Evolutionary conservation across 2,113 vertebrate species (phyloP).

Genomic region (Camelus bactrianus): DNA sequence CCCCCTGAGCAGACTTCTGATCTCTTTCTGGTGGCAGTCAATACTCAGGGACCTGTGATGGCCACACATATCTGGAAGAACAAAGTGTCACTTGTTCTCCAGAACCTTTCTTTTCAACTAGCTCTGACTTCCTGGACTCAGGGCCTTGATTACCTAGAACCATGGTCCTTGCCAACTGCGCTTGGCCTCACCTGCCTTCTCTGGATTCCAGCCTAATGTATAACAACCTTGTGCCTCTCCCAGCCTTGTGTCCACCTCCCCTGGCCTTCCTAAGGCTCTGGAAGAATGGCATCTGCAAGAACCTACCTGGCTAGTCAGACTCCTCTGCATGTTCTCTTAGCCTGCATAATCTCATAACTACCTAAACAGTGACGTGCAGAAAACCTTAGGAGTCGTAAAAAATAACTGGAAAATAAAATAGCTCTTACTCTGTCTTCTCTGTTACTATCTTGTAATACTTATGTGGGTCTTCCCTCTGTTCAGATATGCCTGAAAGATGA

Average conservation of each 20-base stretch:
- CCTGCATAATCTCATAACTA: not conserved
- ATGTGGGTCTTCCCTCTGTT: not conserved
- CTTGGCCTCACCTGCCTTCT: slow-evolving; percentile 38
- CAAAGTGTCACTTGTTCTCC: slow-evolving; percentile 7
- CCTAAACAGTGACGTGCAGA: not conserved
- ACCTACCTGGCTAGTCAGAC: slow-evolving; percentile 38
- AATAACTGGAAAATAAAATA: not conserved
- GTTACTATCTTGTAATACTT: not conserved
- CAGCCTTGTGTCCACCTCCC: slow-evolving; percentile 7
- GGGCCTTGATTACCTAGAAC: slow-evolving; percentile 1
- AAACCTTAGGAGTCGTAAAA: not conserved
- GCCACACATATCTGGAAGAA: not conserved
- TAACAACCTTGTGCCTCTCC: not conserved
- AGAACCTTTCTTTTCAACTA: slow-evolving; percentile 5
- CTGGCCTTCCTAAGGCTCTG: not conserved
- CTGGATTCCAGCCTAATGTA: slow-evolving; percentile 44
- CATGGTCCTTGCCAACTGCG: not conserved
- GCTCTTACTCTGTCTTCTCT: not conserved
- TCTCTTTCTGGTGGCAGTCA: not conserved
- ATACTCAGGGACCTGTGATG: not conserved
- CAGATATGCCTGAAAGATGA: not conserved
- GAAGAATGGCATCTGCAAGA: not conserved
- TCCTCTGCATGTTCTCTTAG: not conserved
- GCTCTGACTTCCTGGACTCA: slow-evolving; percentile 32
- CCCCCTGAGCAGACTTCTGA: not conserved